phyloP scores from a whole-genome alignment of 2,797 vertebrate species.

The Chiroxiphia lanceolata region DNA sequence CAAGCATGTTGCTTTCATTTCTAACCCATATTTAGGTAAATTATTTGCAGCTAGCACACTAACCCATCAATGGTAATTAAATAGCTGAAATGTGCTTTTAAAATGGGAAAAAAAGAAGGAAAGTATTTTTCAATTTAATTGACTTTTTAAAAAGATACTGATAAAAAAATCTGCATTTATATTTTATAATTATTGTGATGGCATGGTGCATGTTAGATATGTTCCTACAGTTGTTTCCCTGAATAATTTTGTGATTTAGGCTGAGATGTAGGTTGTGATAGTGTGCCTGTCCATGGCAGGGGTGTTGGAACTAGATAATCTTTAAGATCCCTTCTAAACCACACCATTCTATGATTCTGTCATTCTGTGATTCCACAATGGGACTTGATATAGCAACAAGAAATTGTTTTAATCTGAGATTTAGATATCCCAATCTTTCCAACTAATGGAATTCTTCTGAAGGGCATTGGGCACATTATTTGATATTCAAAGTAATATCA shows the following conservation, averaged over 20 bases:
- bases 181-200: neutral
- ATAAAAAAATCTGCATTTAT: neutral
- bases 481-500: neutral
- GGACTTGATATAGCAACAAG: neutral
- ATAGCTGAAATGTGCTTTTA: neutral
- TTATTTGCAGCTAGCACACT: neutral
- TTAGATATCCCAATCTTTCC: neutral
- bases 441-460: neutral
- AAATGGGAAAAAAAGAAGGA: rapidly evolving
- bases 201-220: neutral
- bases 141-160: neutral
- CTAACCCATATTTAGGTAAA: neutral
- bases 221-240: neutral
- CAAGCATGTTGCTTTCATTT: neutral
- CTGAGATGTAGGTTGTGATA: neutral
- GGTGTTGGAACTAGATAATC: no score
- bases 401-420: neutral
- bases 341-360: neutral
- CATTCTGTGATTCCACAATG: neutral
- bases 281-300: neutral
- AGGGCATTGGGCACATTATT: neutral
- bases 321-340: neutral
- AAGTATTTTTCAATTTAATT: neutral
- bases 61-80: neutral
- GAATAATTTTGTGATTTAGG: neutral